A percentile compares a stretch with the other conserved stretches of the same genome.
Evolutionary conservation across 2,113 vertebrate species (phyloP).

Genomic region (Thunnus maccoyii): DNA sequence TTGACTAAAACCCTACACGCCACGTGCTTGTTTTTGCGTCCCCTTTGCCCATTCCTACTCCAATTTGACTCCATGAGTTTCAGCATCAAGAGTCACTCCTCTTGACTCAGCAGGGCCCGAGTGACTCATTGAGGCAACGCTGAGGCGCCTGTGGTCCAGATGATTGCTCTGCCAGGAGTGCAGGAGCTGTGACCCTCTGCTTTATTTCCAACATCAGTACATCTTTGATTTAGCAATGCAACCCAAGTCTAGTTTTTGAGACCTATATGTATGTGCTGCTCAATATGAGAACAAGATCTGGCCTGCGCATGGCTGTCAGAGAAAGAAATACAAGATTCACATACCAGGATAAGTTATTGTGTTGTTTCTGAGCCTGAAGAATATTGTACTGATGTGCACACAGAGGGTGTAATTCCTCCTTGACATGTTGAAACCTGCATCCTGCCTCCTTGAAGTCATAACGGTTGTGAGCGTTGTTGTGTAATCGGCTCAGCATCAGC

Average conservation of each 20-base stretch:
- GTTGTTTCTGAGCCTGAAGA: neutral
- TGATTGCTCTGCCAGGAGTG: conserved; percentile 36
- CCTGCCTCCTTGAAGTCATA: neutral
- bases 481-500: neutral
- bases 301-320: conserved; percentile 5
- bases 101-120: conserved; percentile 66
- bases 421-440: conserved; percentile 63
- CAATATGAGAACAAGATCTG: neutral
- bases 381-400: neutral
- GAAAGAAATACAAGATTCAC: neutral
- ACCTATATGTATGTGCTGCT: neutral
- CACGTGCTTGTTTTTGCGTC: conserved; percentile 20
- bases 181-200: neutral
- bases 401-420: neutral
- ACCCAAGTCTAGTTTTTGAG: neutral
- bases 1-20: conserved; percentile 9
- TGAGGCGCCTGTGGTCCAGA: conserved; percentile 56
- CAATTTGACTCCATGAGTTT: conserved; percentile 35
- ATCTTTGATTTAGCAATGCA: neutral
- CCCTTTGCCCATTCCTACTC: neutral
- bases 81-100: conserved; percentile 45
- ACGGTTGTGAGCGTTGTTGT: conserved; percentile 30
- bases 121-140: conserved; percentile 67
- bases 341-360: neutral
- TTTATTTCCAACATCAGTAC: conserved; percentile 1